These are phyloP conservation scores for Chrysodeixis includens DNA, from an alignment of 2,888 invertebrate species.

Conservation along the genomic window DNA sequence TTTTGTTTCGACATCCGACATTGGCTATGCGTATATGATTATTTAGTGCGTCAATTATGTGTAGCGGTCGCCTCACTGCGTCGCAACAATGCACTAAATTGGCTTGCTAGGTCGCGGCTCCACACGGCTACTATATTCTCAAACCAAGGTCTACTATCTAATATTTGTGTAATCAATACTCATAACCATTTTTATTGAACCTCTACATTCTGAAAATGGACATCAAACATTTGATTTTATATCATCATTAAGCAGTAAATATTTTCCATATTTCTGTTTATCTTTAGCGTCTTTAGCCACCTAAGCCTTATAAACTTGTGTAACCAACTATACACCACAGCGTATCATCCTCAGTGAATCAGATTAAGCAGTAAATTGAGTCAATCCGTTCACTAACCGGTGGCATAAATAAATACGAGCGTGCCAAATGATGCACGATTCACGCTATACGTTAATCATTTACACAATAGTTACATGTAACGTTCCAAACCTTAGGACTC, in stretches of 20 bases:
- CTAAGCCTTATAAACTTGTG: constrained; percentile 46
- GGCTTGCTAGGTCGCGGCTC: constrained; percentile 28
- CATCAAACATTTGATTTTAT: neutral
- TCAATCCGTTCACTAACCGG: constrained; percentile 75
- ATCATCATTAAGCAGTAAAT: neutral
- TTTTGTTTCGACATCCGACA: constrained; percentile 50
- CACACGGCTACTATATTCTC: neutral
- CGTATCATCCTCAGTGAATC: constrained; percentile 75
- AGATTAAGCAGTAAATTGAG: constrained; percentile 81
- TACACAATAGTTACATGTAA: constrained; percentile 68
- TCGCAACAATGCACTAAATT: constrained; percentile 48
- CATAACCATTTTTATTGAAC: neutral
- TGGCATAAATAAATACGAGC: constrained; percentile 82
- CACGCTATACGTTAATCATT: constrained; percentile 70
- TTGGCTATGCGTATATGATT: constrained; percentile 52
- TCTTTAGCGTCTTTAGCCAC: constrained; percentile 24
- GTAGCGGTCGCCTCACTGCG: constrained; percentile 36
- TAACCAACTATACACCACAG: constrained; percentile 49
- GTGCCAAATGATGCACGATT: constrained; percentile 83
- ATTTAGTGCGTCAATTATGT: constrained; percentile 44
- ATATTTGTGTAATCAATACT: constrained; percentile 2
- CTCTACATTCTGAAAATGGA: neutral
- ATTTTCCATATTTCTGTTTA: neutral
- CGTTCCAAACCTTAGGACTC: constrained; percentile 30
- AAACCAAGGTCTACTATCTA: constrained; percentile 17